Percentiles rank a stretch among this genome's conserved stretches.
phyloP scores from a whole-genome alignment of 1,140 invertebrate genomes.

The Oryctes rhinoceros region DNA sequence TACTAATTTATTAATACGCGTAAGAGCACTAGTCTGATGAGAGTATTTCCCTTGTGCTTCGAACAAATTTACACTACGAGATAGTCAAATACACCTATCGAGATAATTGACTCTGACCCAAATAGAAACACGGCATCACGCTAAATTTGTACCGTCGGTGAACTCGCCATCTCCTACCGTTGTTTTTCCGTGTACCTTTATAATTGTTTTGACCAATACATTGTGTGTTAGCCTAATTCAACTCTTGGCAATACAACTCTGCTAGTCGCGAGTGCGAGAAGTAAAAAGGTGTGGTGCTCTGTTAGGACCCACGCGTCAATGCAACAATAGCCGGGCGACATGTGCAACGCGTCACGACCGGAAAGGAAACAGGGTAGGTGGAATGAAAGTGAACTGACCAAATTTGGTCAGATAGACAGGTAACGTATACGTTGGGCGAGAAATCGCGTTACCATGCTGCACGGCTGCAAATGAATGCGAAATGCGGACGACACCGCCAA shows the following conservation, averaged over 20 bases:
- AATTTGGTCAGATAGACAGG: conserved; percentile 27
- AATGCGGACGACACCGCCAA: not conserved
- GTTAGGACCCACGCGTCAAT: conserved; percentile 20
- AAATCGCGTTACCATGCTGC: conserved; percentile 1
- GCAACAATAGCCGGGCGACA: conserved; percentile 28
- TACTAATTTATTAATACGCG: no score
- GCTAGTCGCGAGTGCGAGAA: not conserved
- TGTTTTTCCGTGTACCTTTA: not conserved
- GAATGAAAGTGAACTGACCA: conserved; percentile 36
- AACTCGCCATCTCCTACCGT: not conserved
- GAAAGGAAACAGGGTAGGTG: conserved; percentile 22
- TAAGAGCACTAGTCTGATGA: no score
- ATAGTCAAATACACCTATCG: not conserved
- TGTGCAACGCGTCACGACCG: conserved; percentile 26
- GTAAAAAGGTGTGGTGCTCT: conserved; percentile 10
- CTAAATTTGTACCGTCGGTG: not conserved
- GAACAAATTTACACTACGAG: no score
- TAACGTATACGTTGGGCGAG: conserved; percentile 5
- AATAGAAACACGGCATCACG: not conserved
- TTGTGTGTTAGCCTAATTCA: not conserved
- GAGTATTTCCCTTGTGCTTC: no score
- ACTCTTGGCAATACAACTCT: not conserved
- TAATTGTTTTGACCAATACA: conserved; percentile 11
- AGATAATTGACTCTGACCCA: not conserved
- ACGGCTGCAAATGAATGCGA: not conserved